Evolutionary conservation across 1,140 invertebrate genomes (phyloP), one percentile per base, ranked within the genome.

Genomic region (Carcinoscorpius rotundicauda): DNA sequence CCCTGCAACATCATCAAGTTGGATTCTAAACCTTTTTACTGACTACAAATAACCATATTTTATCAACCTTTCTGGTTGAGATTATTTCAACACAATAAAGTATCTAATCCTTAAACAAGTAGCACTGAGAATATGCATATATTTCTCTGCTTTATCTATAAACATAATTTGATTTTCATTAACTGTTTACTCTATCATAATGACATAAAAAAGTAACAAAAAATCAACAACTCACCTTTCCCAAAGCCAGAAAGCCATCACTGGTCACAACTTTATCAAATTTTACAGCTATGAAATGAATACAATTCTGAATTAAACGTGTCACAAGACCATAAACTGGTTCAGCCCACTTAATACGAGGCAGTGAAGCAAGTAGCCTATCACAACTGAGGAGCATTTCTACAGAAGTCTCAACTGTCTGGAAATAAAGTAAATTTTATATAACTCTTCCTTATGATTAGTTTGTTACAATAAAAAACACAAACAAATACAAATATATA

Each of bases 311-410:
- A 9, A 86, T 72, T 52, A 88, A 79, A 73, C 85, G 84, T 4
- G 84, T 81, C 5, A 84, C 83, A 62, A 87, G 75, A 68, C 82
- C 79, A 68, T 83, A 82, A 51, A 87, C 81, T 11, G 85, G 81
- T 62, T 86, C 84, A 5, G 86, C 84, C 86, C 86, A 88, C 61
- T 85, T 81, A 10, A 86, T 83, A 69, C 82, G 81, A 4, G 86
- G 84, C 50, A 88, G 74, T 48, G 83, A 83, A 29, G 82, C 81
- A 52, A 87, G 72, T 2, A 88, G 72, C 71, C 85, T 83, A 70
- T 88, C 86, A 73, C 86, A 87, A 63, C 83, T 81, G 73, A 87
- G 81, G 69, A 85, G 82, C 8, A 81, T 84, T 71, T 85, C 83
- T 56, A 86, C 75, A 49, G 86, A 80, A 68, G 82, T 84, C 68